phyloP scores from a whole-genome alignment of 92 coral and sea anemone species.

The Porites rus region DNA sequence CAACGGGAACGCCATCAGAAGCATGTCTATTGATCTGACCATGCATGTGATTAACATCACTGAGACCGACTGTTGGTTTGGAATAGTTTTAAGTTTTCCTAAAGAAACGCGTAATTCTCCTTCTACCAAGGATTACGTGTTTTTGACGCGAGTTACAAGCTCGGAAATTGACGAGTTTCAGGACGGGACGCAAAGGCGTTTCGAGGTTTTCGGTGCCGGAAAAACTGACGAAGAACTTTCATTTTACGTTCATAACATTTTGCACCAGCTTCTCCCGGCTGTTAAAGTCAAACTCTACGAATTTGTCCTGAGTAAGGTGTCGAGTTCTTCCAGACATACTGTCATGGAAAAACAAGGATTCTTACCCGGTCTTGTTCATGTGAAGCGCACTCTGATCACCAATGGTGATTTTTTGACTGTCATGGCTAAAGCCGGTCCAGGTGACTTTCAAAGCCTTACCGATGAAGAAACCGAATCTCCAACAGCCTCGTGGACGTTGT shows the following conservation, averaged over 20 bases:
- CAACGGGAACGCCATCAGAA: slow-evolving; percentile 17
- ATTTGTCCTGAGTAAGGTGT: slow-evolving; percentile 62
- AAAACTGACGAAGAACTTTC: slow-evolving; percentile 45
- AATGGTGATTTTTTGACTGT: slow-evolving; percentile 45
- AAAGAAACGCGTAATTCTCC: slow-evolving; percentile 10
- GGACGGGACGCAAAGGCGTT: slow-evolving; percentile 24
- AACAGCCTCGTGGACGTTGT: slow-evolving; percentile 25
- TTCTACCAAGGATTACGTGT: slow-evolving; percentile 14
- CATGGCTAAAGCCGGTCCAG: slow-evolving; percentile 44
- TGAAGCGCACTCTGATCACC: slow-evolving; percentile 58
- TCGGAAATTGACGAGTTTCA: slow-evolving; percentile 8
- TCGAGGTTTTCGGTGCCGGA: slow-evolving; percentile 36
- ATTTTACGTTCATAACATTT: slow-evolving; percentile 55
- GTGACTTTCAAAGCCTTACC: slow-evolving; percentile 48
- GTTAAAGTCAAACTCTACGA: slow-evolving; percentile 71
- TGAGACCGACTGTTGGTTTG: slow-evolving; percentile 61
- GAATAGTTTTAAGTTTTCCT: slow-evolving; percentile 42
- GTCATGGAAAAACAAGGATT: slow-evolving; percentile 43
- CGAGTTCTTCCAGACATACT: slow-evolving; percentile 38
- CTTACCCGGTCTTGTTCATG: slow-evolving; percentile 54
- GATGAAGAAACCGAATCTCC: slow-evolving; percentile 10
- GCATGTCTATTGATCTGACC: slow-evolving; percentile 41
- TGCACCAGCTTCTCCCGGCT: slow-evolving; percentile 67
- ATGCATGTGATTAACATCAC: slow-evolving; percentile 69
- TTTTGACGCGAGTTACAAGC: slow-evolving; percentile 46